Evolutionary conservation across 2,797 vertebrate genomes (phyloP), one percentile per base, ranked within the genome.

Genomic region (Hemitrygon akajei): DNA sequence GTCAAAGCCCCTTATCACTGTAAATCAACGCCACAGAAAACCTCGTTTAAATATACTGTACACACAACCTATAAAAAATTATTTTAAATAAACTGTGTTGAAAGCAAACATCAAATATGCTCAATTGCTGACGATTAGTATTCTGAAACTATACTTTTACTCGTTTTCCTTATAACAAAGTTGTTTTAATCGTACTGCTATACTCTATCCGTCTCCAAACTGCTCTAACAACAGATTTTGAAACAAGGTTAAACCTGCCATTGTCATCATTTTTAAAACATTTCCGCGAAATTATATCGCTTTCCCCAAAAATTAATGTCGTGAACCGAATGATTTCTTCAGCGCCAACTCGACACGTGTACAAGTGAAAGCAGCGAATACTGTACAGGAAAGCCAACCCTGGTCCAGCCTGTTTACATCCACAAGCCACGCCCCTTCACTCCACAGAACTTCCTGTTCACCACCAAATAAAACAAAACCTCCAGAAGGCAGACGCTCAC

Each of bases 391-490:
- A 6, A 3, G 58, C 30, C 58, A 34, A 14, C 30, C 58, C n/a
- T 5, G 16, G 5, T 27, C 27, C 0, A 87, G n/a, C 30, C 60
- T 87, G 84, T 87, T 87, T 87, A 87, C 84, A 66, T 66, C 58
- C 60, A 63, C 12, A 87, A 87, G 60, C 63, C 84, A 87, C 84
- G 84, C 84, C 84, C 84, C 18, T 60, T 87, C 60, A 63, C 84
- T 87, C 84, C 81, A 58, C 7, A 63, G 63, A 20, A 14, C 84
- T 87, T 87, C 84, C 84, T 87, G 84, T 66, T 34, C 84, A 34
- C 84, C 16, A 27, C 84, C 14, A 86, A 56, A 86, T 12, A 86
- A 86, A 86, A 14, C 56, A 87, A 87, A 37, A 3, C 27, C 30
- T 87, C 84, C 84, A 63, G 58, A 66, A 87, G 30, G 30, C 58